Conservation (phyloP, 2,113 vertebrate species). For the Indicator indicator region DNA sequence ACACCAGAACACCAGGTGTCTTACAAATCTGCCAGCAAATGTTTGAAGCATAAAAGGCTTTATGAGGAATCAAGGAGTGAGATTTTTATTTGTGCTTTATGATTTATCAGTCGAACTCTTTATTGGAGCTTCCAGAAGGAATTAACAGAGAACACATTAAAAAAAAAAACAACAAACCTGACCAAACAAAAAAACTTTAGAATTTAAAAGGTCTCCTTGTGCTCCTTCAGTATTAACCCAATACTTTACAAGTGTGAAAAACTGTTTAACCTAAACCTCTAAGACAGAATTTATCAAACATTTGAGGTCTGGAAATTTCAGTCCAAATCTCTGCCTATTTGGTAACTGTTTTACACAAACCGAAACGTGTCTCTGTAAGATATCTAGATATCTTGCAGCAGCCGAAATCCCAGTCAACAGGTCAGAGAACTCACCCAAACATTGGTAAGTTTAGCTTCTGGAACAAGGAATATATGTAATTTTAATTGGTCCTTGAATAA, state of each 20-base stretch:
- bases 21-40: neutral
- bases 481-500: neutral
- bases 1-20: neutral
- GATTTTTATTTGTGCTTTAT: constrained; percentile 10
- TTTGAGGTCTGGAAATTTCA: neutral
- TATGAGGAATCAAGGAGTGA: neutral
- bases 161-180: neutral
- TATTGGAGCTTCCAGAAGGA: neutral
- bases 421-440: neutral
- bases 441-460: neutral
- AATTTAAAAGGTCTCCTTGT: neutral
- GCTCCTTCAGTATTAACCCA: neutral
- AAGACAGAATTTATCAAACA: neutral
- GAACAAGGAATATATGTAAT: neutral
- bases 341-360: neutral
- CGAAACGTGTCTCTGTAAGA: neutral
- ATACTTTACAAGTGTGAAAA: neutral
- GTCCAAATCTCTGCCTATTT: neutral
- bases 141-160: neutral
- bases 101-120: neutral
- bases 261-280: neutral
- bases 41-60: neutral
- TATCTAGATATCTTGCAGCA: neutral
- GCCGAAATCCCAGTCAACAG: neutral
- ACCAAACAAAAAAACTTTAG: neutral